A percentile compares a stretch with the other conserved stretches of the same genome.
Conservation (phyloP, 2,888 invertebrate genomes). For the Diarsia mendica region DNA sequence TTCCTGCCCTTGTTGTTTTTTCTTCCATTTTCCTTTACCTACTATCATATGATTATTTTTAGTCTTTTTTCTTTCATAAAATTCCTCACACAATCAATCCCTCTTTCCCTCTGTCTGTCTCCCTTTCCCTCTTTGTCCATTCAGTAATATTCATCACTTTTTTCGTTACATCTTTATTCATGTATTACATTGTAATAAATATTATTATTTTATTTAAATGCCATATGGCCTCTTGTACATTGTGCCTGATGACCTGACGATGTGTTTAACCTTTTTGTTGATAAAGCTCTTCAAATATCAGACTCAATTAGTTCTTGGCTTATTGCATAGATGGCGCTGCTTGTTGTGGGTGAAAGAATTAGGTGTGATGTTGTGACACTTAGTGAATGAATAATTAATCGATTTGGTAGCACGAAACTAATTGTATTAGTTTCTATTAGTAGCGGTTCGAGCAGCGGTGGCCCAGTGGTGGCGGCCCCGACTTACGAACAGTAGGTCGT, state of each 20-base stretch:
- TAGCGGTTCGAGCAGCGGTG: too few species aligned
- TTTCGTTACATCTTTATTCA: background rate
- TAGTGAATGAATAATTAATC: background rate
- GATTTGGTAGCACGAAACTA: background rate
- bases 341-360: background rate
- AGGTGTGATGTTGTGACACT: background rate
- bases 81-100: background rate
- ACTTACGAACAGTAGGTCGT: too few species aligned
- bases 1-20: background rate
- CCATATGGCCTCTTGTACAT: conserved; percentile 25
- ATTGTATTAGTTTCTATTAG: background rate
- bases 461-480: too few species aligned
- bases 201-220: conserved; percentile 4
- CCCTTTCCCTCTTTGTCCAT: background rate
- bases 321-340: conserved; percentile 61
- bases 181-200: conserved; percentile 24
- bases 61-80: background rate
- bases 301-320: conserved; percentile 28
- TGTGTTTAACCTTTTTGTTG: conserved; percentile 55
- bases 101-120: background rate
- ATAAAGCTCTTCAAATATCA: conserved; percentile 52
- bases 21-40: background rate
- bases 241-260: conserved; percentile 48
- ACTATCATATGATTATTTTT: background rate
- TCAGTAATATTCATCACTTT: background rate